Evolutionary conservation across 2,888 invertebrate species (phyloP), one percentile per base, ranked within the genome.

Genomic region (Sipha maydis): DNA sequence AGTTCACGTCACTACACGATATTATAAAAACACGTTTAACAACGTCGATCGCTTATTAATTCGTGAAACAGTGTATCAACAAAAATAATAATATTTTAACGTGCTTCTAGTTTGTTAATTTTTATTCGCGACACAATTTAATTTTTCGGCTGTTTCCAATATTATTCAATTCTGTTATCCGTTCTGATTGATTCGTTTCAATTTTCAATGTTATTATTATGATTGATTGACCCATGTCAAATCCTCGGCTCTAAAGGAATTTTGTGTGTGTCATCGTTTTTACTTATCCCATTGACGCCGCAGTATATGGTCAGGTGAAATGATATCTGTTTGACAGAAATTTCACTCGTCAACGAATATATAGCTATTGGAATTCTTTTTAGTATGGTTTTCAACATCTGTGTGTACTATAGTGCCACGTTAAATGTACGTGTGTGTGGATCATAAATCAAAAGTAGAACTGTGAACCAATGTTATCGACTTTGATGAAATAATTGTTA

Each of bases 401-500:
- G 54, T 54, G 75, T 75, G 61, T 28, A 38, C 41, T 25, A 48
- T 48, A 38, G 67, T 48, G 56, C 41, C 73, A 83, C 73, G 83
- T 54, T 54, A n/a, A 71, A 71, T 73, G 14, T 61, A 0, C 28
- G 25, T 67, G 34, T 61, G 38, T 34, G 28, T 67, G 0, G 9
- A 83, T 56, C 79, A 76, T 86, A 71, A 79, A 79, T 79, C 85
- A 79, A 73, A 76, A 21, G 79, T 11, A 80, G 86, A 80, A 88
- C 86, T 88, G 80, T 88, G 86, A 41, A 79, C 86, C 73, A 61
- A 41, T 75, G 61, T 88, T 88, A 88, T 88, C 86, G 80, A 88
- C 80, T 80, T 73, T 79, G 86, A 73, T 61, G 75, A 82, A 88
- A 88, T 80, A 88, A 88, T 78, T 80, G 61, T 85, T 85, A 85